These are phyloP conservation scores for Zaprionus lineosus DNA, from an alignment of 2,888 invertebrate genomes.

Conservation along the genomic window DNA sequence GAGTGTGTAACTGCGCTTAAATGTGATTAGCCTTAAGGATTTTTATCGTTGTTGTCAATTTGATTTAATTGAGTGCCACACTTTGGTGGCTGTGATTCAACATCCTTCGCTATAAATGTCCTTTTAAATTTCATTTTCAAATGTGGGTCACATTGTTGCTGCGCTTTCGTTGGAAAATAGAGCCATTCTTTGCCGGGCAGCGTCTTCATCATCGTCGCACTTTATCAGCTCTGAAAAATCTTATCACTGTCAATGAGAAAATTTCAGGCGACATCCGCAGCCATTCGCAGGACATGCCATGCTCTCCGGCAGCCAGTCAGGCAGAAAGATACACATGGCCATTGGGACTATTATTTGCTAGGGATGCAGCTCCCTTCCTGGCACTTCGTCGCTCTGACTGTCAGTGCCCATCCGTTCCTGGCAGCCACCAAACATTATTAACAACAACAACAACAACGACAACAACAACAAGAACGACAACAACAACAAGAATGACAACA, in stretches of 20 bases:
- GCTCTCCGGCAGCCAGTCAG: conserved; percentile 34
- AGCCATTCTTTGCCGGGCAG: conserved; percentile 34
- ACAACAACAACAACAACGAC: conserved; percentile 45
- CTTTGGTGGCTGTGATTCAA: too few species aligned
- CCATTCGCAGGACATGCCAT: conserved; percentile 6
- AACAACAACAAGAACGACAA: neutral
- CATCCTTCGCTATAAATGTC: conserved; percentile 1
- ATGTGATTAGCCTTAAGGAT: conserved; percentile 52
- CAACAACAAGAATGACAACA: neutral
- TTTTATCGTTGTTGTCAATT: conserved; percentile 31
- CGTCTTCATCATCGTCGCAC: conserved; percentile 10
- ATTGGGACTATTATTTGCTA: conserved; percentile 63
- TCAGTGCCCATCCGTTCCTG: conserved; percentile 33
- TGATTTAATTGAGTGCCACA: too few species aligned
- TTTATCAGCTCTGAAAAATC: conserved; percentile 56
- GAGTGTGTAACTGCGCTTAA: conserved; percentile 41
- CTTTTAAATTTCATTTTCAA: conserved; percentile 20
- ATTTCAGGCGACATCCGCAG: conserved; percentile 45
- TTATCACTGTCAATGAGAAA: conserved; percentile 57
- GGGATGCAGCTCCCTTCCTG: neutral
- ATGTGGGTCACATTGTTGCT: conserved; percentile 46
- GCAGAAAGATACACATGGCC: conserved; percentile 64
- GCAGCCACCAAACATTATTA: conserved; percentile 60
- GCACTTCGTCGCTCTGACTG: conserved; percentile 16
- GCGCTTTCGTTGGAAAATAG: conserved; percentile 13